Conservation (phyloP, 2,888 invertebrate genomes). For the Drosophila anomalata region DNA sequence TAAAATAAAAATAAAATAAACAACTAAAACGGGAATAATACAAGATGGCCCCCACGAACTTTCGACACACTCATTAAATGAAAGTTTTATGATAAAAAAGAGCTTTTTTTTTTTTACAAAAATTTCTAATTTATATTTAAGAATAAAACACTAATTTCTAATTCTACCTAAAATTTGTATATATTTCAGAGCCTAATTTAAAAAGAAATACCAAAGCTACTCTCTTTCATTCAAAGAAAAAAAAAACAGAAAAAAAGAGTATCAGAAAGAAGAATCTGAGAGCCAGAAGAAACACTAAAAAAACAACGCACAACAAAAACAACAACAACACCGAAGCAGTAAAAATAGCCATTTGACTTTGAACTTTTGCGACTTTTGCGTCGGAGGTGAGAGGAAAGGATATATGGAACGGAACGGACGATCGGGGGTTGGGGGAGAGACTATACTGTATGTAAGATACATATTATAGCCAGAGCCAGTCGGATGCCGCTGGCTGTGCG, state of each 20-base stretch:
- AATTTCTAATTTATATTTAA: no score
- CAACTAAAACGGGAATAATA: conserved; percentile 25
- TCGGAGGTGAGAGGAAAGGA: conserved; percentile 38
- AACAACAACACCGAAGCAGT: conserved; percentile 36
- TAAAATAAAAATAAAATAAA: conserved; percentile 5
- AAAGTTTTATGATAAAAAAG: background rate
- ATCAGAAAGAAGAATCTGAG: conserved; percentile 18
- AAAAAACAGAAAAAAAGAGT: conserved; percentile 5
- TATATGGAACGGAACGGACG: conserved; percentile 7
- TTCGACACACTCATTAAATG: conserved; percentile 18
- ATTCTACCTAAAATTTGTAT: background rate
- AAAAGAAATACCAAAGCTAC: background rate
- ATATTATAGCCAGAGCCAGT: background rate
- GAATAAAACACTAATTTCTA: background rate
- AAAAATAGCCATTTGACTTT: conserved; percentile 67
- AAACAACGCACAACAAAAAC: conserved; percentile 19
- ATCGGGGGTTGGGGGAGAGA: conserved; percentile 10
- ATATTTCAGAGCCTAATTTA: background rate
- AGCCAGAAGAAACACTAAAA: conserved; percentile 21
- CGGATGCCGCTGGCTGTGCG: conserved; percentile 36
- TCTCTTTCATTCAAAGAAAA: background rate
- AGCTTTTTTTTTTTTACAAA: no score
- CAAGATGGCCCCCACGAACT: conserved; percentile 16
- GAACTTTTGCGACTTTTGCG: conserved; percentile 58
- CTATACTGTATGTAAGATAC: background rate